Percentiles rank a stretch among this genome's conserved stretches.
phyloP scores from a whole-genome alignment of 2,113 vertebrate species.

The Electrona antarctica region DNA sequence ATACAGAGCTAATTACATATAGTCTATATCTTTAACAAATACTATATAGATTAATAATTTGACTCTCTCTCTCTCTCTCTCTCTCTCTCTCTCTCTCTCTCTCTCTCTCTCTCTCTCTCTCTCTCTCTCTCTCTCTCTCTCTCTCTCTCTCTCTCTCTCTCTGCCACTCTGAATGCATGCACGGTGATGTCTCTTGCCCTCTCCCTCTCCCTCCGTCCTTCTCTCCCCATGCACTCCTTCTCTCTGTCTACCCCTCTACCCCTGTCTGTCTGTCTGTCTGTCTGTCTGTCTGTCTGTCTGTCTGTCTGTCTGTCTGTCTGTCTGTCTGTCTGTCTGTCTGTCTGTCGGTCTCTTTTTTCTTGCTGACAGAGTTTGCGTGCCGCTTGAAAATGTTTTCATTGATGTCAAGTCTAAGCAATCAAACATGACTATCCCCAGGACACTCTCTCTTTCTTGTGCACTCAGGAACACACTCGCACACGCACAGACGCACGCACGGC shows the following conservation, averaged over 20 bases:
- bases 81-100: conserved; percentile 8
- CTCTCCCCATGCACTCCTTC: background rate
- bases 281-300: background rate
- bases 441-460: background rate
- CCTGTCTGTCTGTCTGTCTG: too few species aligned
- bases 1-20: too few species aligned
- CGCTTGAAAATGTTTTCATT: conserved; percentile 92
- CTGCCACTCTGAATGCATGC: background rate
- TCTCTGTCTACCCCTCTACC: background rate
- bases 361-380: conserved; percentile 82
- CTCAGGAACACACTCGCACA: background rate
- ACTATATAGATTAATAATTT: too few species aligned
- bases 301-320: background rate
- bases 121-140: too few species aligned
- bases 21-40: too few species aligned
- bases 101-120: background rate
- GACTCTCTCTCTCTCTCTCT: background rate
- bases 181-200: background rate
- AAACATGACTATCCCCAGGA: conserved; percentile 84
- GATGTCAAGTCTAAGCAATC: conserved; percentile 88
- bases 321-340: background rate
- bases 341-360: conserved; percentile 50
- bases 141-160: background rate
- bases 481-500: background rate
- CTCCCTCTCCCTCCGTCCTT: background rate